These are phyloP conservation scores for Malthinus flaveolus DNA, from an alignment of 2,888 invertebrate species.

Conservation along the genomic window DNA sequence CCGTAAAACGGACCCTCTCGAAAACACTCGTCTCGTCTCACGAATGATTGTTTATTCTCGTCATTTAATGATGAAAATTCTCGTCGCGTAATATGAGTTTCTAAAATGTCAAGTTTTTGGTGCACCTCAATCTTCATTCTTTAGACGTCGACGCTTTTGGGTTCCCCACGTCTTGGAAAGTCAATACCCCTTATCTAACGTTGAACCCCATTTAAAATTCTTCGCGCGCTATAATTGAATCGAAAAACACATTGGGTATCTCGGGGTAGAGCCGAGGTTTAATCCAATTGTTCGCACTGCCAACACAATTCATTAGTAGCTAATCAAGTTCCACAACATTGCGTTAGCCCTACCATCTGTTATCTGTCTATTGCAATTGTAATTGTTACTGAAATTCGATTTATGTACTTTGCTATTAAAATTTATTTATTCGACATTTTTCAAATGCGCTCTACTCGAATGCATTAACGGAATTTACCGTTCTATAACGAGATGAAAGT, in stretches of 20 bases:
- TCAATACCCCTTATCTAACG: constrained; percentile 42
- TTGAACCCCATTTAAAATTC: constrained; percentile 44
- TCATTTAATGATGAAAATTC: constrained; percentile 10
- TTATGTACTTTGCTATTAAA: constrained; percentile 36
- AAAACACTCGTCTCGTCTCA: constrained; percentile 24
- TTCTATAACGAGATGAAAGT: no score
- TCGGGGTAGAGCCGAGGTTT: constrained; percentile 39
- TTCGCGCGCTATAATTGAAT: constrained; percentile 46
- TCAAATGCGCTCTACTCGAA: neutral
- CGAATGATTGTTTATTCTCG: constrained; percentile 11
- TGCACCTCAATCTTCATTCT: constrained; percentile 43
- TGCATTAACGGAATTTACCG: no score
- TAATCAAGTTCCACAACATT: constrained; percentile 53
- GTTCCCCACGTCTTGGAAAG: constrained; percentile 36
- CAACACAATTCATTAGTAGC: constrained; percentile 51
- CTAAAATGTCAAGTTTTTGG: constrained; percentile 9
- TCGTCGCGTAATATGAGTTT: constrained; percentile 5
- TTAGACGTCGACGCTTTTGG: constrained; percentile 32
- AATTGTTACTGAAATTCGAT: constrained; percentile 45
- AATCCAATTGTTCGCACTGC: constrained; percentile 49
- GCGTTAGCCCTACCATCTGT: constrained; percentile 46
- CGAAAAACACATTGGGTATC: constrained; percentile 47
- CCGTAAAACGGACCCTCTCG: constrained; percentile 37
- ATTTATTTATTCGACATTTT: neutral
- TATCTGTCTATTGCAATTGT: constrained; percentile 46